Conservation (phyloP, 2,113 vertebrate genomes). For the Ceyx cyanopectus region DNA sequence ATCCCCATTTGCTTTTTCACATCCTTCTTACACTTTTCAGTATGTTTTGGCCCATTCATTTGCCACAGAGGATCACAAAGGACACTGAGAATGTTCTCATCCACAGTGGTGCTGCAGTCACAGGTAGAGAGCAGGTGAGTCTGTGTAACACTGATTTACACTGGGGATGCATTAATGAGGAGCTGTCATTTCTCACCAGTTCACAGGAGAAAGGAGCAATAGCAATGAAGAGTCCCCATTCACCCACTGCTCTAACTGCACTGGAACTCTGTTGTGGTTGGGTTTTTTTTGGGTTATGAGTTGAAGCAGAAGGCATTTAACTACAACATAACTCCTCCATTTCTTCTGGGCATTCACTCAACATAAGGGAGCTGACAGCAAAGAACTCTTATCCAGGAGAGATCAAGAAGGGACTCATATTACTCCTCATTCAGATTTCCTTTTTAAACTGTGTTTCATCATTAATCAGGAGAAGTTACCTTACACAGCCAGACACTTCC, state of each 20-base stretch:
- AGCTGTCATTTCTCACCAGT: neutral
- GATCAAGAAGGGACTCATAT: slow-evolving; percentile 26
- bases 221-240: neutral
- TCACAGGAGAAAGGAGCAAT: neutral
- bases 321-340: slow-evolving; percentile 58
- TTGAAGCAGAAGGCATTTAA: slow-evolving; percentile 61
- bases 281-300: slow-evolving; percentile 20
- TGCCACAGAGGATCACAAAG: neutral
- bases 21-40: neutral
- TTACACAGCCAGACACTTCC: neutral
- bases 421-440: slow-evolving; percentile 8
- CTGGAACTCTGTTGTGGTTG: neutral
- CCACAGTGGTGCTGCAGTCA: neutral
- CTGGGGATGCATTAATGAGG: neutral
- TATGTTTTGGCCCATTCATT: neutral
- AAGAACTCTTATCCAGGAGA: slow-evolving; percentile 52
- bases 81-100: neutral
- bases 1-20: neutral
- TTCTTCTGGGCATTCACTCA: slow-evolving; percentile 42
- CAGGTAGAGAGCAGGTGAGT: neutral
- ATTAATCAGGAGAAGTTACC: neutral
- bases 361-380: slow-evolving; percentile 66
- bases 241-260: neutral
- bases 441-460: neutral
- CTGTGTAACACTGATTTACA: neutral